Conservation (phyloP, 2,113 vertebrate genomes). For the Macrotis lagotis region DNA sequence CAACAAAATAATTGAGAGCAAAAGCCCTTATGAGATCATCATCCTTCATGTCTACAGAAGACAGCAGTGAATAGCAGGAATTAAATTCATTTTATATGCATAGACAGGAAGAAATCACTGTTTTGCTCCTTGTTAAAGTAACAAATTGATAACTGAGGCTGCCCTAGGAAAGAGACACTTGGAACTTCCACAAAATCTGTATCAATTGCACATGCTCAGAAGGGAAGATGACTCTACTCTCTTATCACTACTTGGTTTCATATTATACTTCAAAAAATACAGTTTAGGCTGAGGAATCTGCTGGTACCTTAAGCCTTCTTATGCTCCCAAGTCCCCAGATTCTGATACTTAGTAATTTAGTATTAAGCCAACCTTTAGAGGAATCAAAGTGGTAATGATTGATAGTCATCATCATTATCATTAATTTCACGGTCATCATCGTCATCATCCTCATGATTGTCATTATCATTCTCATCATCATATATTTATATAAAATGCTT, state of each 20-base stretch:
- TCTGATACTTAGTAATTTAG: not conserved
- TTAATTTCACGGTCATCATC: too few relatives aligned
- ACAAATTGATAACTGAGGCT: conserved; percentile 30
- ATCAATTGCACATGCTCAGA: conserved; percentile 50
- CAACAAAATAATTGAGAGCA: conserved; percentile 67
- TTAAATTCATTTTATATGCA: conserved; percentile 33
- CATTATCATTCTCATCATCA: not conserved
- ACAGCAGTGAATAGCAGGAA: conserved; percentile 27
- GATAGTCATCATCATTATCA: too few relatives aligned
- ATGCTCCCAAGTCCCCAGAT: conserved; percentile 35
- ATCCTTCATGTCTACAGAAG: conserved; percentile 47
- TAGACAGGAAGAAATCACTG: conserved; percentile 43
- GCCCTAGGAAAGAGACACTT: conserved; percentile 20
- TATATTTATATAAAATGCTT: not conserved
- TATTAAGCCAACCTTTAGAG: not conserved
- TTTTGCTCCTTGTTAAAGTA: conserved; percentile 51
- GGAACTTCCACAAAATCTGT: not conserved
- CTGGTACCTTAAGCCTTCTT: not conserved
- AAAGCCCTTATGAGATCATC: conserved; percentile 58
- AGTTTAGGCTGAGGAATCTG: conserved; percentile 17
- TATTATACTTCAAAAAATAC: not conserved
- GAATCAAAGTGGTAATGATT: not conserved
- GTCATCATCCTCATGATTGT: too few relatives aligned
- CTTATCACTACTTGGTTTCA: not conserved
- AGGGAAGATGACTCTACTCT: conserved; percentile 39